phyloP scores from a whole-genome alignment of 2,113 vertebrate genomes.

The Halcyon malimbica region DNA sequence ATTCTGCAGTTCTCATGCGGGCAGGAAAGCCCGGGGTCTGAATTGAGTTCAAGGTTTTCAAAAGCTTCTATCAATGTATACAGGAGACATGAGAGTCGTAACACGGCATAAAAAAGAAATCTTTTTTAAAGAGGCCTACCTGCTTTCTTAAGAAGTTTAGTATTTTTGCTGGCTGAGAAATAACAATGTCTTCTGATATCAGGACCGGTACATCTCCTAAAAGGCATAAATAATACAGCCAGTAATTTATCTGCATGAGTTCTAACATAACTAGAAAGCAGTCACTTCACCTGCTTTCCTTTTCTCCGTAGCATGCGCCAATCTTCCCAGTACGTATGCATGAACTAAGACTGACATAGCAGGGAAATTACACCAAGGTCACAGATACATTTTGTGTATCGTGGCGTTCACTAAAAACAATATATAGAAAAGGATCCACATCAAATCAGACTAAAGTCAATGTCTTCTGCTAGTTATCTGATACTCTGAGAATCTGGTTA shows the following conservation, averaged over 20 bases:
- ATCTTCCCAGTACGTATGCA: neutral
- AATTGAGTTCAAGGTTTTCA: neutral
- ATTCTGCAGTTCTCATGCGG: neutral
- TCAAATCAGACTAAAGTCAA: neutral
- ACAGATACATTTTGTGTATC: neutral
- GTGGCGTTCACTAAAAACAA: neutral
- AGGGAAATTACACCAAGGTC: neutral
- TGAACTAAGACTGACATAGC: neutral
- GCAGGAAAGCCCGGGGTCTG: neutral
- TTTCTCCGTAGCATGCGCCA: neutral
- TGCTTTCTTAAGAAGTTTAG: constrained; percentile 91
- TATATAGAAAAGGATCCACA: neutral
- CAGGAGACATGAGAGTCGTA: neutral
- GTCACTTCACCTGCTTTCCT: neutral
- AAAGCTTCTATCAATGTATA: neutral
- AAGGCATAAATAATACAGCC: neutral
- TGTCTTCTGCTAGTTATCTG: neutral
- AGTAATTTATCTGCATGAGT: neutral
- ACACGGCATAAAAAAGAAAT: neutral
- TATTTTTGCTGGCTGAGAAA: constrained; percentile 90
- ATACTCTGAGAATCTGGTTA: neutral
- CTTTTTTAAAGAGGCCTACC: constrained; percentile 69
- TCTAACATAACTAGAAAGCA: neutral
- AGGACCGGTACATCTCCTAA: constrained; percentile 85
- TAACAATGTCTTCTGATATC: constrained; percentile 76